Base-by-base conservation (phyloP, 2,797 vertebrate species). In the Cynopterus sphinx region DNA sequence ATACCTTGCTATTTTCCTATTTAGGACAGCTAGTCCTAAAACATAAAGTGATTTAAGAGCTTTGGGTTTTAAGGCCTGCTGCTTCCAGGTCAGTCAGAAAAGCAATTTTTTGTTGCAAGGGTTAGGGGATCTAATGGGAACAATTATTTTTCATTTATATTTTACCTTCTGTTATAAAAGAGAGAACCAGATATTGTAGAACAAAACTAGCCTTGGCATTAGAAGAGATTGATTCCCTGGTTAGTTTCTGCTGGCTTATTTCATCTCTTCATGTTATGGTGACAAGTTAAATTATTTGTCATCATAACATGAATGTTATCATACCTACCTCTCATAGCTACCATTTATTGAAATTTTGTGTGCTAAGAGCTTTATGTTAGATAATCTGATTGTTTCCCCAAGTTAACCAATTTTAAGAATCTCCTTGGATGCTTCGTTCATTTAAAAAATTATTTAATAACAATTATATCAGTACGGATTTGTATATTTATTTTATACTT, bases 301-400 rank as follows among this genome's bases (percentile, higher is more conserved):
- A 28, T n/a, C 26, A 68, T 89, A 81, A 75, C 8, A 70, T 84
- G 43, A 31, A 68, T 12, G 28, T 90, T 75, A 63, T 91, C 63
- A 91, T 21, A 84, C 41, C 33, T 96, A 73, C 65, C 51, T 91
- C 71, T 84, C 16, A 53, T 84, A 81, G 36, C 51, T 87, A 63
- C 21, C 55, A 55, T 79, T 87, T 95, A 91, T 79, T 94, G 57
- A 94, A 85, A 82, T 83, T 93, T 87, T 82, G 55, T 88, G 31
- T 95, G n/a, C 24, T 41, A 71, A 87, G 31, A 74, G 26, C 65
- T 87, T 84, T 90, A 71, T 24, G n/a, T 73, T 94, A 77, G 51
- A 67, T 46, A 28, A 53, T 51, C 49, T 87, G 51, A 68, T 92
- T 85, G 28, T 93, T 93, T 91, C 71, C 65, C 51, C n/a, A 84